phyloP scores from a whole-genome alignment of 2,888 invertebrate species.

The Aporophyla nigra region DNA sequence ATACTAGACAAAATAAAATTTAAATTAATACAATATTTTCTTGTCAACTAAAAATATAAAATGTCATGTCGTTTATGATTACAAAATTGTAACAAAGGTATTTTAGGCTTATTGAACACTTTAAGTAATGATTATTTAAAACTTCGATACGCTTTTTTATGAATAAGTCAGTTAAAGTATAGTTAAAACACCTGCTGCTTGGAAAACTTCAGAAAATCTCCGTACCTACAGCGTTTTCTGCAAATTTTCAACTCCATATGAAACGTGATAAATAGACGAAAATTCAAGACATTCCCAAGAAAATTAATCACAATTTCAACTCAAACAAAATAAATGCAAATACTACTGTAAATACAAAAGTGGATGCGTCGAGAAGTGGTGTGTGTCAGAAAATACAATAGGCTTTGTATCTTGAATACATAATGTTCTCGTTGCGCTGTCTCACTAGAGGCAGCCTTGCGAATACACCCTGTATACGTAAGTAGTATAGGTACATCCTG shows the following conservation, averaged over 20 bases:
- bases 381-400: conserved; percentile 57
- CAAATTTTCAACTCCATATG: neutral
- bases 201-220: no score
- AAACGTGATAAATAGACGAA: neutral
- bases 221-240: no score
- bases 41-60: no score
- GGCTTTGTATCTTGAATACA: conserved; percentile 61
- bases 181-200: no score
- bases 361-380: conserved; percentile 51
- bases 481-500: conserved; percentile 32
- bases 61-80: no score
- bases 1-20: no score
- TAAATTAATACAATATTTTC: no score
- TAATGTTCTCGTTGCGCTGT: conserved; percentile 50
- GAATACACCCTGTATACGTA: conserved; percentile 41
- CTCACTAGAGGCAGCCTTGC: conserved; percentile 36
- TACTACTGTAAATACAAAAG: conserved; percentile 34
- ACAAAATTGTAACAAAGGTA: no score
- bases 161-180: no score
- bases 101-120: no score
- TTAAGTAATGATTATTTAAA: no score
- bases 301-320: neutral
- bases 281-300: neutral
- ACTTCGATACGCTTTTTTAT: no score
- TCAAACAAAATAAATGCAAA: conserved; percentile 24